Percentiles rank a stretch among this genome's conserved stretches.
phyloP scores from a whole-genome alignment of 2,888 invertebrate genomes.

The Epistrophe eligans region DNA sequence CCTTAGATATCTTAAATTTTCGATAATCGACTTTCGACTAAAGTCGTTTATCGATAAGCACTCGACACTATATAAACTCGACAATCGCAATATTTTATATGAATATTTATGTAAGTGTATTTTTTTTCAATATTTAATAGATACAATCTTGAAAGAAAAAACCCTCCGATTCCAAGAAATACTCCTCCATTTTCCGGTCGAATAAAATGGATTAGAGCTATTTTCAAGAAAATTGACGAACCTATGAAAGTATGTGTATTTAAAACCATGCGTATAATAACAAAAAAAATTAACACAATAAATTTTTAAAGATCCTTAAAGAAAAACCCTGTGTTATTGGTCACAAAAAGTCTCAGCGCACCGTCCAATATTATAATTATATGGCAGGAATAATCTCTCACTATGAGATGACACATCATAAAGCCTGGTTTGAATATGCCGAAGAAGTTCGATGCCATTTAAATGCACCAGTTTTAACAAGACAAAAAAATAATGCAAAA shows the following conservation, averaged over 20 bases:
- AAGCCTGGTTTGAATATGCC: conserved; percentile 91
- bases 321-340: conserved; percentile 84
- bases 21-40: too few species aligned
- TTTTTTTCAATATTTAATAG: conserved; percentile 76
- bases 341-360: conserved; percentile 89
- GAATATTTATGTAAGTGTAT: too few species aligned
- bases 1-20: too few species aligned
- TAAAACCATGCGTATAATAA: conserved; percentile 45
- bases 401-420: conserved; percentile 92
- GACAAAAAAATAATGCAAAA: conserved; percentile 87
- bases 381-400: conserved; percentile 91
- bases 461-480: conserved; percentile 88
- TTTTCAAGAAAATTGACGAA: conserved; percentile 88
- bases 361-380: conserved; percentile 91
- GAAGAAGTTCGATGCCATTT: conserved; percentile 87
- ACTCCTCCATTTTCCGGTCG: conserved; percentile 92
- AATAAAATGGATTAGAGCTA: conserved; percentile 92
- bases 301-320: conserved; percentile 77
- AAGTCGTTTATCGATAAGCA: too few species aligned
- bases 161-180: conserved; percentile 89
- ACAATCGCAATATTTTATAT: too few species aligned
- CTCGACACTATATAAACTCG: too few species aligned
- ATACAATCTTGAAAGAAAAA: conserved; percentile 91
- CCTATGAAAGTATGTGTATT: conserved; percentile 88
- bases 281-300: background rate